Percentiles rank a stretch among this genome's conserved stretches.
These are phyloP conservation scores for Antrozous pallidus DNA, from an alignment of 2,797 vertebrate species.

Conservation along the genomic window DNA sequence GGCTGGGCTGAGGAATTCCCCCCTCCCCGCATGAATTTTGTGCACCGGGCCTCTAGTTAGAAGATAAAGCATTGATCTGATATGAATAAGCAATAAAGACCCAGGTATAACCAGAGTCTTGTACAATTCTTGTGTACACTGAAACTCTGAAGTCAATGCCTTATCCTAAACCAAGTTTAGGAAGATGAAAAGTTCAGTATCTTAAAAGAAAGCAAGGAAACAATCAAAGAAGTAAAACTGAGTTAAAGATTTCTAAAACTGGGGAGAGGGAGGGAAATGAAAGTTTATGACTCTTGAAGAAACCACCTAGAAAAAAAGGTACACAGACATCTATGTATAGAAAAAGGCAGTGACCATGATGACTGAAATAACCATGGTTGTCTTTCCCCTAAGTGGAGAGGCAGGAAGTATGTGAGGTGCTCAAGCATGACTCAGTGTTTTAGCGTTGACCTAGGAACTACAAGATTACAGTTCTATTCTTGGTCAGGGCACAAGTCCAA, in stretches of 20 bases:
- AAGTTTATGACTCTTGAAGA: constrained; percentile 18
- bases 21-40: too few species aligned
- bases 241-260: not conserved
- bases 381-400: not conserved
- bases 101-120: not conserved
- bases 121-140: not conserved
- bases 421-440: too few species aligned
- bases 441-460: too few species aligned
- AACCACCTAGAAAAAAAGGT: not conserved
- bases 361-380: too few species aligned
- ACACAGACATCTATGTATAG: not conserved
- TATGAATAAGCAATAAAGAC: not conserved
- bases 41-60: too few species aligned
- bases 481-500: too few species aligned
- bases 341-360: too few species aligned
- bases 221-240: not conserved
- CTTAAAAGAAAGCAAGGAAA: not conserved
- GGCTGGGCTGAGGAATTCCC: too few species aligned
- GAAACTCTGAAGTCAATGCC: not conserved
- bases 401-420: not conserved
- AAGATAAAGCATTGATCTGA: not conserved
- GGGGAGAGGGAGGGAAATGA: not conserved
- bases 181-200: not conserved
- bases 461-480: too few species aligned
- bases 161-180: not conserved